These are phyloP conservation scores for Conger conger DNA, from an alignment of 2,113 vertebrate genomes.

Conservation along the genomic window DNA sequence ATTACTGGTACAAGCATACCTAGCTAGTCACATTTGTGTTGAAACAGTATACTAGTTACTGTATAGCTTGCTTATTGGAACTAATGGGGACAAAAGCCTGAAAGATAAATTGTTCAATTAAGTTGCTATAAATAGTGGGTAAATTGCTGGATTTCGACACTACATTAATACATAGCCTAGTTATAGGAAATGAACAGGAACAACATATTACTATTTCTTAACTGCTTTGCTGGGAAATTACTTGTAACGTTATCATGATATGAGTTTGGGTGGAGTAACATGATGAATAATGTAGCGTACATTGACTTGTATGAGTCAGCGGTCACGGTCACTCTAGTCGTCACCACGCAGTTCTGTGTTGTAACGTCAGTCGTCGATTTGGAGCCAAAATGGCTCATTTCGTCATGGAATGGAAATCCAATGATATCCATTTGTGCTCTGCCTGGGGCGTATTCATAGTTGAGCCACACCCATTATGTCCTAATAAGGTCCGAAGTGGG, in stretches of 20 bases:
- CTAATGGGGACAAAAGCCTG: too few species aligned
- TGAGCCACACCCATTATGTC: constrained; percentile 11
- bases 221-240: neutral
- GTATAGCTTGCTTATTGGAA: too few species aligned
- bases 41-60: too few species aligned
- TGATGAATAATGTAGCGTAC: neutral
- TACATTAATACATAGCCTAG: too few species aligned
- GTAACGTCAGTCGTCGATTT: neutral
- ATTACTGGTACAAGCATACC: too few species aligned
- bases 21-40: too few species aligned
- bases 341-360: too few species aligned
- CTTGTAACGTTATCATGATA: neutral
- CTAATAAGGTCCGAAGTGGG: neutral
- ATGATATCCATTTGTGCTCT: constrained; percentile 17
- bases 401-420: constrained; percentile 10
- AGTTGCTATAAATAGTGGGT: too few species aligned
- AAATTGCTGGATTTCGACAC: too few species aligned
- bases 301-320: neutral
- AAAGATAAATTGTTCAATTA: too few species aligned
- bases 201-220: neutral
- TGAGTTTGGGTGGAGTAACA: neutral
- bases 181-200: neutral
- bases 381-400: neutral
- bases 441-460: constrained; percentile 21
- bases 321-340: neutral